Base-by-base conservation (phyloP, 1,140 invertebrate species). In the Archivesica marissinica region DNA sequence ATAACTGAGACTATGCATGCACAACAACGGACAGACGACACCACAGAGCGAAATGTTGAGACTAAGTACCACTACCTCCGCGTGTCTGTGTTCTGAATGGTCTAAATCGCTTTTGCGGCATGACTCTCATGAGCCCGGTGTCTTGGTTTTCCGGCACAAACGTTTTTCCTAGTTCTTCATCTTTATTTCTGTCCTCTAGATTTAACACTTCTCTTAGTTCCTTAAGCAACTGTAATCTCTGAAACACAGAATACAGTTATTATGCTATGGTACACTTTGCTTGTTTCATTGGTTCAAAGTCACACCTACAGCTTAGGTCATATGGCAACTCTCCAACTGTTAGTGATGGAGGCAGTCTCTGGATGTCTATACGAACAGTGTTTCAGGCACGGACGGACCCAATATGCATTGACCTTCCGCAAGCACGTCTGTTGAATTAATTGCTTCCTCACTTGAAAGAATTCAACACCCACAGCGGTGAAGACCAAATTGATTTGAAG, bases 71-170 rank as follows among this genome's bases (percentile, higher is more conserved):
- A 74, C 80, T 64, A 75, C 80, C 80, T 75, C 64, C 80, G 25
- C 80, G 80, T 41, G 80, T 83, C 54, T 83, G 80, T 56, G 80
- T 83, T 75, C 80, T 47, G 70, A 75, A 83, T n/a, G 80, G 80
- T 61, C 80, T 35, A 39, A 83, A 83, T 83, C 80, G 25, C 41
- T 83, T 83, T 41, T 83, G 80, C 28, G 80, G 80, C 52, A 83
- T 25, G 33, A 83, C 80, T 41, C 80, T 59, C 80, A 75, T 72
- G 0, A 83, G 33, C 6, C 80, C 80, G 6, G 68, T 83, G 17
- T 30, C 50, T 0, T 59, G 68, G n/a, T 74, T 66, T 1, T 23
- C 35, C 17, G 33, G 52, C 4, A 54, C 35, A 33, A 82, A 59
- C 0, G 25, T 25, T 54, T 83, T 61, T 35, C 39, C 66, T 15